Evolutionary conservation across 2,797 vertebrate genomes (phyloP).

Genomic region (Danionella dracula): DNA sequence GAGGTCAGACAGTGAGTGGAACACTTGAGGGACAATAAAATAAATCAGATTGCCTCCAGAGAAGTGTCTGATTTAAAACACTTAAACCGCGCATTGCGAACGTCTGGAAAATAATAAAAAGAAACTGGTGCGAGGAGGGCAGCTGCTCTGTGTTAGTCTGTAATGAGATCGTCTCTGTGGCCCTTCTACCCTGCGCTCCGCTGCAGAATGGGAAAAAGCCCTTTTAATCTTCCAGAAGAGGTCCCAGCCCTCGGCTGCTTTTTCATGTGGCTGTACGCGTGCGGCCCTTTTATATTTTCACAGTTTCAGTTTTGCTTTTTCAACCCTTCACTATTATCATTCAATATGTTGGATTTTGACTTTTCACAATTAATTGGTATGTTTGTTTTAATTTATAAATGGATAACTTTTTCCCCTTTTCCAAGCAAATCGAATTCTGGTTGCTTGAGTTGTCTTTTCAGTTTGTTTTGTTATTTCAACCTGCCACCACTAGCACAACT

Average conservation of each 20-base stretch:
- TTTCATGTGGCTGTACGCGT: constrained; percentile 5
- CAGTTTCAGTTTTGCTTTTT: constrained; percentile 1
- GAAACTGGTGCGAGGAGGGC: constrained; percentile 34
- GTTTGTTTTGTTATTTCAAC: too few relatives aligned
- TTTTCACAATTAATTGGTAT: not conserved
- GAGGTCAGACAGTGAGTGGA: constrained; percentile 43
- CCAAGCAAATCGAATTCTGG: too few relatives aligned
- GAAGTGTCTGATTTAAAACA: constrained; percentile 48
- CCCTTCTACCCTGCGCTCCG: constrained; percentile 40
- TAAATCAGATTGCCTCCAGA: constrained; percentile 44
- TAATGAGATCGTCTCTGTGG: constrained; percentile 48
- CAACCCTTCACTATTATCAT: constrained; percentile 22
- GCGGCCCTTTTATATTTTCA: not conserved
- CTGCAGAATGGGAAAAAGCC: constrained; percentile 45
- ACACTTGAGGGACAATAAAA: constrained; percentile 41
- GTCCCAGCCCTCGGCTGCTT: constrained; percentile 35
- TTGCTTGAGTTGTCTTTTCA: not conserved
- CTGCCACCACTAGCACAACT: too few relatives aligned
- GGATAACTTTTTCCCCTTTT: not conserved
- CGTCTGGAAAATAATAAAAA: constrained; percentile 44
- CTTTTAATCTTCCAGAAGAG: constrained; percentile 45
- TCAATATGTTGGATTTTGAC: not conserved
- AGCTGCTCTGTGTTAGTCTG: constrained; percentile 54
- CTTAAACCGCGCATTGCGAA: constrained; percentile 39
- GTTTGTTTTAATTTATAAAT: not conserved